Evolutionary conservation across 1,140 invertebrate species (phyloP).

Genomic region (Drosophila burlai): DNA sequence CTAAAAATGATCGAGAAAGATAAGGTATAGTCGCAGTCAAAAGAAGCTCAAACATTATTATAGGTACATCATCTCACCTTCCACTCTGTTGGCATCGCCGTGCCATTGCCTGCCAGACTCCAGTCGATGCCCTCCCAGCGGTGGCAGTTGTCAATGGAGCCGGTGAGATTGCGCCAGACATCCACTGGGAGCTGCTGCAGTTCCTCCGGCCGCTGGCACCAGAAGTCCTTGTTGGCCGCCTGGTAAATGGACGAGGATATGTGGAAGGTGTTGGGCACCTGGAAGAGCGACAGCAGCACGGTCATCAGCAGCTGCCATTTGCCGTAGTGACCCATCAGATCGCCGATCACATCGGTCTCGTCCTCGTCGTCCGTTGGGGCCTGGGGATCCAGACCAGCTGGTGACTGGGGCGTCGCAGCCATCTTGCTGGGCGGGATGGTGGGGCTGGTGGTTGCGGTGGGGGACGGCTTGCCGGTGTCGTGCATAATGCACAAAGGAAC

Average conservation of each 20-base stretch:
- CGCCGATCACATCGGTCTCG: constrained; percentile 88
- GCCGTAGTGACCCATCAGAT: constrained; percentile 90
- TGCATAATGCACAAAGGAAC: constrained; percentile 81
- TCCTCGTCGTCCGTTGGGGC: constrained; percentile 85
- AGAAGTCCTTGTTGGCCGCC: constrained; percentile 87
- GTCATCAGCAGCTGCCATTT: constrained; percentile 91
- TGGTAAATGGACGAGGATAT: constrained; percentile 90
- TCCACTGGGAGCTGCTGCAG: constrained; percentile 86
- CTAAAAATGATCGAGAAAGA: constrained; percentile 11
- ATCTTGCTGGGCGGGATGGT: constrained; percentile 62
- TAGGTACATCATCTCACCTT: constrained; percentile 36
- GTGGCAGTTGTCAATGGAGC: constrained; percentile 86
- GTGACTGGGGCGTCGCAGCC: constrained; percentile 40
- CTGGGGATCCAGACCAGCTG: constrained; percentile 35
- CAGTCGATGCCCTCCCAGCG: constrained; percentile 80
- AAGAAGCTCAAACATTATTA: too few species aligned
- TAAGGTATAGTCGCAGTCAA: too few species aligned
- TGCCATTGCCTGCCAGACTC: constrained; percentile 55
- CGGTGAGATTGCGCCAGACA: constrained; percentile 88
- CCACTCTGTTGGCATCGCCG: constrained; percentile 36
- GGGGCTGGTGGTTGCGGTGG: constrained; percentile 43
- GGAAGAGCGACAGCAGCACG: constrained; percentile 89
- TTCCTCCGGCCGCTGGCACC: constrained; percentile 87
- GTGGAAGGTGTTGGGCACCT: constrained; percentile 91
- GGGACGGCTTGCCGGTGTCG: constrained; percentile 75